Conservation (phyloP, 2,113 vertebrate species). For the Ranitomeya imitator region DNA sequence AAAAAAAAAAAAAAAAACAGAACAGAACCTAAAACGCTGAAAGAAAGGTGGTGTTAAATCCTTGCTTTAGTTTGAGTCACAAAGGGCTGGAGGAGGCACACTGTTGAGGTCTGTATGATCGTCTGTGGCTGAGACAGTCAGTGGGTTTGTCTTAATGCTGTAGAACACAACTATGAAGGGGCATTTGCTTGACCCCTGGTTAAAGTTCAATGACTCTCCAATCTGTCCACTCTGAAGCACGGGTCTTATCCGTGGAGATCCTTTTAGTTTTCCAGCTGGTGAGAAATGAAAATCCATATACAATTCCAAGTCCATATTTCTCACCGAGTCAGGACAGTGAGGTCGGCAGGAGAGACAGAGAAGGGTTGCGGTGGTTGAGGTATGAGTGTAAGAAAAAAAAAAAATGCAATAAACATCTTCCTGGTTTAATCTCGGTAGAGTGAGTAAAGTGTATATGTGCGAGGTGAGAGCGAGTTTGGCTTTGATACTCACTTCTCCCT, state of each 20-base stretch:
- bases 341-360: slow-evolving; percentile 31
- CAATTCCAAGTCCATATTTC: slow-evolving; percentile 14
- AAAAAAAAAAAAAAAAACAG: background rate
- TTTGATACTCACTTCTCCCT: slow-evolving; percentile 18
- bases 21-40: background rate
- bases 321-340: slow-evolving; percentile 52
- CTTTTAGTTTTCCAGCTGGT: slow-evolving; percentile 42
- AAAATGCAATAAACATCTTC: slow-evolving; percentile 44
- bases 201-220: slow-evolving; percentile 36
- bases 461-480: slow-evolving; percentile 17
- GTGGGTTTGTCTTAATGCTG: slow-evolving; percentile 43
- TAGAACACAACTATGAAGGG: slow-evolving; percentile 5
- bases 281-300: slow-evolving; percentile 32
- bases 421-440: slow-evolving; percentile 37
- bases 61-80: slow-evolving; percentile 28
- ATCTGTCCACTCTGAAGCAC: slow-evolving; percentile 34
- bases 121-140: slow-evolving; percentile 44
- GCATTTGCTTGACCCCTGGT: background rate
- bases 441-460: slow-evolving; percentile 55
- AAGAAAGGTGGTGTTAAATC: slow-evolving; percentile 15
- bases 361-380: slow-evolving; percentile 50
- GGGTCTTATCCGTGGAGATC: slow-evolving; percentile 7
- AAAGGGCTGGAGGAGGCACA: slow-evolving; percentile 38
- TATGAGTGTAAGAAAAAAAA: slow-evolving; percentile 56
- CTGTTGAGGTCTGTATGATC: slow-evolving; percentile 42